Evolutionary conservation across 1,140 invertebrate species (phyloP).

Genomic region (Zaprionus africanus): DNA sequence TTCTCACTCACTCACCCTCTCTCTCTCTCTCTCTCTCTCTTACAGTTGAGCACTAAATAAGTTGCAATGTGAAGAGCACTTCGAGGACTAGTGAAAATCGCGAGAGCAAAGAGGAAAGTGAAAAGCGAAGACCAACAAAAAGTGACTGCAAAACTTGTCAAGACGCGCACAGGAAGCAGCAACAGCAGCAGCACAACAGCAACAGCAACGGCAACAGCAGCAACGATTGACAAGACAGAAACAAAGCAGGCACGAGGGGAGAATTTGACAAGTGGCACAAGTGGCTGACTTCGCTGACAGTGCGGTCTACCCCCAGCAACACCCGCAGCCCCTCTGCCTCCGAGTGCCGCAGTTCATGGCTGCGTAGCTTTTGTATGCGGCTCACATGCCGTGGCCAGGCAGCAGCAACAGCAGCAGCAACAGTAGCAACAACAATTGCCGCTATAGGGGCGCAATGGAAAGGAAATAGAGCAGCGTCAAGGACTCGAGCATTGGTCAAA

Average conservation of each 20-base stretch:
- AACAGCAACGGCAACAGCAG: conserved; percentile 54
- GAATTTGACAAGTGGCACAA: conserved; percentile 65
- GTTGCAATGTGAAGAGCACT: conserved; percentile 79
- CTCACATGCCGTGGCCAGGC: conserved; percentile 31
- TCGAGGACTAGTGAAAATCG: conserved; percentile 64
- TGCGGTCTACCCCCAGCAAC: conserved; percentile 1
- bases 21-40: conserved; percentile 51
- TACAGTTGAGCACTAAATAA: conserved; percentile 74
- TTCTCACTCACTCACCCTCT: conserved; percentile 43
- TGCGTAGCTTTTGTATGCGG: conserved; percentile 49
- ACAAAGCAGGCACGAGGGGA: conserved; percentile 53
- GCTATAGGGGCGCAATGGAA: conserved; percentile 46
- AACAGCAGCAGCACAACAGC: conserved; percentile 9
- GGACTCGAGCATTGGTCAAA: conserved; percentile 44
- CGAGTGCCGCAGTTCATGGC: conserved; percentile 25
- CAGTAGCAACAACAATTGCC: conserved; percentile 12
- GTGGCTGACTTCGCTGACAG: conserved; percentile 31
- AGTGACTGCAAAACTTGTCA: conserved; percentile 43
- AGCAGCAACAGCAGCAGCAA: conserved; percentile 17
- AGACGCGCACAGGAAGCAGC: conserved; percentile 27
- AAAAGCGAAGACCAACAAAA: conserved; percentile 10
- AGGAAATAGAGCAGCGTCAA: conserved; percentile 36
- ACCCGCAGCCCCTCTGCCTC: background rate
- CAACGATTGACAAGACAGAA: conserved; percentile 77
- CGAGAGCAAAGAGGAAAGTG: conserved; percentile 35